These are phyloP conservation scores for Scotopteryx bipunctaria DNA, from an alignment of 2,888 invertebrate genomes.

Conservation along the genomic window DNA sequence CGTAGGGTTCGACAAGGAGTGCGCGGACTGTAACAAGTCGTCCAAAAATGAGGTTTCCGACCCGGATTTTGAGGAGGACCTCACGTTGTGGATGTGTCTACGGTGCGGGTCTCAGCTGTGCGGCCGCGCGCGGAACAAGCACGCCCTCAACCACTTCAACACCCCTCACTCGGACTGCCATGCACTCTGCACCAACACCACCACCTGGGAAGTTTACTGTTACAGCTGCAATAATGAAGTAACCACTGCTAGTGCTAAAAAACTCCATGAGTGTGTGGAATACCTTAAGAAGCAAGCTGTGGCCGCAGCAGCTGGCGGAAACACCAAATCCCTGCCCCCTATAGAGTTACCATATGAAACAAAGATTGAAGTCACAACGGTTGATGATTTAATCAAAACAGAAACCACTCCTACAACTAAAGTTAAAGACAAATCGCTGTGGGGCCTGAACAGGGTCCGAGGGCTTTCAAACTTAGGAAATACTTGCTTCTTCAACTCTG, in stretches of 20 bases:
- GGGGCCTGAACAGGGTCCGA: slow-evolving; percentile 84
- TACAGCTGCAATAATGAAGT: slow-evolving; percentile 90
- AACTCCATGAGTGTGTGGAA: slow-evolving; percentile 89
- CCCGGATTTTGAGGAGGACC: slow-evolving; percentile 77
- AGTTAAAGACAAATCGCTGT: slow-evolving; percentile 64
- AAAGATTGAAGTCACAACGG: slow-evolving; percentile 54
- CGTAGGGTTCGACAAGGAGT: slow-evolving; percentile 81
- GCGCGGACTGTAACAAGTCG: slow-evolving; percentile 83
- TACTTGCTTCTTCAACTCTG: slow-evolving; percentile 98
- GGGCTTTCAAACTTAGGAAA: slow-evolving; percentile 96
- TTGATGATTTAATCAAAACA: slow-evolving; percentile 53
- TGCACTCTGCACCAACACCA: slow-evolving; percentile 88
- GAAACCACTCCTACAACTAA: slow-evolving; percentile 47
- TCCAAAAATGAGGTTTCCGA: slow-evolving; percentile 66
- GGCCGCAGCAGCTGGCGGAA: slow-evolving; percentile 47
- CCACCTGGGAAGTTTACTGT: slow-evolving; percentile 90
- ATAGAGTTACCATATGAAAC: slow-evolving; percentile 62
- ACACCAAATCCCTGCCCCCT: slow-evolving; percentile 62
- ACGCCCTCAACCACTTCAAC: slow-evolving; percentile 89
- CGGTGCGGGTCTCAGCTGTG: slow-evolving; percentile 91
- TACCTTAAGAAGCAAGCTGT: slow-evolving; percentile 85
- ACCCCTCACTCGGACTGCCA: slow-evolving; percentile 91
- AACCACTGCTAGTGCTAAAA: slow-evolving; percentile 83
- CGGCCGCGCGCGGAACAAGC: slow-evolving; percentile 86
- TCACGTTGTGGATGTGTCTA: slow-evolving; percentile 90